phyloP scores from a whole-genome alignment of 2,888 invertebrate species.

The Trypoxylon attenuatum region DNA sequence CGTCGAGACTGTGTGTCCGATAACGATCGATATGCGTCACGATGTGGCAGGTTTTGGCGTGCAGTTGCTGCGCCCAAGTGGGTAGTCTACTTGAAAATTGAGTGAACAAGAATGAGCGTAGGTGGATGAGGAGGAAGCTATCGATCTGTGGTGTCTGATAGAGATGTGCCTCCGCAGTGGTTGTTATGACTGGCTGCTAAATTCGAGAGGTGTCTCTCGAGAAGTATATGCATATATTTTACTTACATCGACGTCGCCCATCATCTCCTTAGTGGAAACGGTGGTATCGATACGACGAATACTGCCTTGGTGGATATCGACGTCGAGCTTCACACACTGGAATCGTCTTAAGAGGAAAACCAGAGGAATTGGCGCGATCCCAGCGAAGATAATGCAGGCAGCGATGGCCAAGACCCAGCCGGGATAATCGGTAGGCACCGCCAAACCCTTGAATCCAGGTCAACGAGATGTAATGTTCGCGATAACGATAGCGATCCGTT shows the following conservation, averaged over 20 bases:
- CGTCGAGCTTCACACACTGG: slow-evolving; percentile 90
- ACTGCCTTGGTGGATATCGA: slow-evolving; percentile 94
- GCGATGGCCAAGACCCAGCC: slow-evolving; percentile 89
- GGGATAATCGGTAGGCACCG: slow-evolving; percentile 83
- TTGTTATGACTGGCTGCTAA: no score
- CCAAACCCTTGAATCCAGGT: slow-evolving; percentile 79
- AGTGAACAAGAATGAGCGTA: no score
- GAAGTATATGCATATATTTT: slow-evolving; percentile 6
- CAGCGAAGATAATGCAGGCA: slow-evolving; percentile 84
- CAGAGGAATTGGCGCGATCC: slow-evolving; percentile 89
- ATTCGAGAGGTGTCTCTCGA: no score
- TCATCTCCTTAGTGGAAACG: slow-evolving; percentile 96
- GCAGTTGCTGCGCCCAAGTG: no score
- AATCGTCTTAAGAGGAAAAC: slow-evolving; percentile 91
- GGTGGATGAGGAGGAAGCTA: no score
- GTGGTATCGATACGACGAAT: slow-evolving; percentile 94
- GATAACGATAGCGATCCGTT: no score
- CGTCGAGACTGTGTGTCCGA: neutral
- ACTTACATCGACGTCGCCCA: slow-evolving; percentile 94
- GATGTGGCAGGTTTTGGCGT: neutral
- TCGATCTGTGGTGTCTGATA: no score
- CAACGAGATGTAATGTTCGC: no score
- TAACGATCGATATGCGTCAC: neutral
- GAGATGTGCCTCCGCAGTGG: no score
- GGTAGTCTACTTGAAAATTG: neutral